Conservation (phyloP, 2,888 invertebrate species). For the Hyppa rectilinea region DNA sequence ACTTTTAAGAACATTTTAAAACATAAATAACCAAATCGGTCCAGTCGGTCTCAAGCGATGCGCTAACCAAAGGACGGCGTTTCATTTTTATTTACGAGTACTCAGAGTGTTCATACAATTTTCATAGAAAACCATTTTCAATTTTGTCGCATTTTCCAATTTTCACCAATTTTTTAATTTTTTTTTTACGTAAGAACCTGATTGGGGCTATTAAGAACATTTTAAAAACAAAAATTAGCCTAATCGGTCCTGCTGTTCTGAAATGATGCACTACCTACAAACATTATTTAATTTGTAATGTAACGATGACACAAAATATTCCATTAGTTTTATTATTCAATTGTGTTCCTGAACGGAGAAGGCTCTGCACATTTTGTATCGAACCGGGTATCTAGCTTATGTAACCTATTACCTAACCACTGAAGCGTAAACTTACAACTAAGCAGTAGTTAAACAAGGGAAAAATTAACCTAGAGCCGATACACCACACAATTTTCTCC, state of each 20-base stretch:
- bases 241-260: background rate
- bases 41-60: background rate
- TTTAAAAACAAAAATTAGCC: background rate
- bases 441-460: background rate
- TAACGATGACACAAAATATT: background rate
- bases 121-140: too few relatives aligned
- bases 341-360: background rate
- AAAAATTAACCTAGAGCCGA: background rate
- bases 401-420: conserved; percentile 29
- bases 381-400: background rate
- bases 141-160: too few relatives aligned
- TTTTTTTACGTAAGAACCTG: background rate
- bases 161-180: too few relatives aligned
- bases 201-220: background rate
- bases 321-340: too few relatives aligned
- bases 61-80: background rate
- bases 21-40: background rate
- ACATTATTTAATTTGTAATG: background rate
- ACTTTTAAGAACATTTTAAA: background rate
- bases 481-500: conserved; percentile 19
- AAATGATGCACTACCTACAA: background rate
- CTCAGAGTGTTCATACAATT: too few relatives aligned
- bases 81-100: background rate
- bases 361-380: background rate
- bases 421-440: background rate